phyloP scores from a whole-genome alignment of 2,113 vertebrate species.

The Henicopernis longicauda region DNA sequence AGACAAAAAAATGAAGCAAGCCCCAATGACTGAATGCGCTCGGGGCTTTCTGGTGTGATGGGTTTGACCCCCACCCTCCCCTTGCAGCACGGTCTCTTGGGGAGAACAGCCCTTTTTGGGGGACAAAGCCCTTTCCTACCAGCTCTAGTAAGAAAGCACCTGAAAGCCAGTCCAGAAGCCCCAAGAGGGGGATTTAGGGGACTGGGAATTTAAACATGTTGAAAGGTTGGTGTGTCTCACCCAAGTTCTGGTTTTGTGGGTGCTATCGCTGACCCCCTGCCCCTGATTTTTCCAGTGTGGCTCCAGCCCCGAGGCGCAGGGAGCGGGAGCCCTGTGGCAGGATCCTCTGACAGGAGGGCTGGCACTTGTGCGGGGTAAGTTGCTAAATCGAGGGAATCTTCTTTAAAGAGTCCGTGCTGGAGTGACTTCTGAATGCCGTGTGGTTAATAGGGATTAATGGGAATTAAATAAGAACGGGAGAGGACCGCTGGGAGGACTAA shows the following conservation, averaged over 20 bases:
- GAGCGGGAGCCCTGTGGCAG: neutral
- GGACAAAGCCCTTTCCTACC: neutral
- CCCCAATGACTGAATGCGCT: neutral
- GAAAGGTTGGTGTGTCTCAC: neutral
- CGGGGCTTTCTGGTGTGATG: neutral
- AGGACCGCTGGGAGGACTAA: neutral
- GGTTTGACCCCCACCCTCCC: neutral
- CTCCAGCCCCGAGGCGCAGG: fast-evolving
- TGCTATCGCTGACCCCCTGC: neutral
- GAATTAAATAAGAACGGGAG: neutral
- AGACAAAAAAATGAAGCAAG: neutral
- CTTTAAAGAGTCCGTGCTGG: neutral
- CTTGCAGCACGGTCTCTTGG: neutral
- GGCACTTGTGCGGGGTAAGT: neutral
- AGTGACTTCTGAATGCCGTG: neutral
- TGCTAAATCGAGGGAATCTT: neutral
- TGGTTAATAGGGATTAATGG: neutral
- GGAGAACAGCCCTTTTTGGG: neutral
- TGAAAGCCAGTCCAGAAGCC: neutral
- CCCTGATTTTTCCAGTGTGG: neutral
- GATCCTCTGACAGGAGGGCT: neutral
- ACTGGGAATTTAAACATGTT: neutral
- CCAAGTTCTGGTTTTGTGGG: neutral
- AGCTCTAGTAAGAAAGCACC: neutral
- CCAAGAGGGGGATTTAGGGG: neutral